Base-by-base conservation (phyloP, 2,888 invertebrate species). In the Epinotia nisella region DNA sequence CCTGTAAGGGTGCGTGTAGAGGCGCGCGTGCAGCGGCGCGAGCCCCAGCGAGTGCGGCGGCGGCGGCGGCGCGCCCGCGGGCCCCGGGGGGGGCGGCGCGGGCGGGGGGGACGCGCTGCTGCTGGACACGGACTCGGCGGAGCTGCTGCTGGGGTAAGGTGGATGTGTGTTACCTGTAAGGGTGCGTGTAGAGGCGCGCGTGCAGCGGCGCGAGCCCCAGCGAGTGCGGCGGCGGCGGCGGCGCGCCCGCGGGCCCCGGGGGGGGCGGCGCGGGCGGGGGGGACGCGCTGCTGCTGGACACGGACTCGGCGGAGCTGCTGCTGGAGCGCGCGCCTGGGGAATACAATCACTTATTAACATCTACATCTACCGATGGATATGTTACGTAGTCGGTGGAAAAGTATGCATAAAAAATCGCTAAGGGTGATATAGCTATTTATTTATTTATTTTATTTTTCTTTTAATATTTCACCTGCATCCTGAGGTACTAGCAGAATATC, bases 291-390 rank as follows among this genome's bases (percentile, higher is more conserved):
- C 80, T 83, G 80, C 91, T 91, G 41, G 96, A 96, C 80, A 97
- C 96, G 0, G 98, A 98, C 92, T 98, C 98, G 80, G 96, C 97
- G 21, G 97, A 97, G 92, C 97, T 97, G 89, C 97, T 88, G 87
- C 88, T 87, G 78, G 88, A 89, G 64, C 89, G 87, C 1, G 75
- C 83, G 17, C 77, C 84, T 80, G 80, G 70, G 39, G 24, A 56
- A 10, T 2, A 19, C 9, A 2, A 56, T 15, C 0, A 1, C n/a
- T 21, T 19, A n/a, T 19, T 5, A 21, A 21, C 45, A 21, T 5
- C 29, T 5, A 5, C n/a, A 29, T 29, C 0, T 7, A 29, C 5
- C 5, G 0, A 29, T 7, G 5, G 29, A 24, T 24, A 24, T 24
- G 21, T 24, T 2, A 24, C 21, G 1, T 24, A 24, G 21, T 24